A percentile compares a stretch with the other conserved stretches of the same genome.
These are phyloP conservation scores for Agelastica alni DNA, from an alignment of 2,888 invertebrate genomes.

Conservation along the genomic window DNA sequence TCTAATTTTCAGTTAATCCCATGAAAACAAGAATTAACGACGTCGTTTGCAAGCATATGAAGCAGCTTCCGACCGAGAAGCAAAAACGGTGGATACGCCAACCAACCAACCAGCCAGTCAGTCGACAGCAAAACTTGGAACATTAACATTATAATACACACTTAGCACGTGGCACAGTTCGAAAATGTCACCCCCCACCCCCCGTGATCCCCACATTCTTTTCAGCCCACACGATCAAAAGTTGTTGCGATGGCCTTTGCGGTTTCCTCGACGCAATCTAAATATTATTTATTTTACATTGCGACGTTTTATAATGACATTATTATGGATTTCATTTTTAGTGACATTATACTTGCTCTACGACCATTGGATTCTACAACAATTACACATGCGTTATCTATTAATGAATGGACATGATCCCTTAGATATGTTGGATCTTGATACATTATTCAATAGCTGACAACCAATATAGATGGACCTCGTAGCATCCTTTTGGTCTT, in stretches of 20 bases:
- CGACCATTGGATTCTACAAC: no score
- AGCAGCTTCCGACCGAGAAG: slow-evolving; percentile 50
- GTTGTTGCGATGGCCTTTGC: slow-evolving; percentile 8
- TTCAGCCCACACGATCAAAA: slow-evolving; percentile 20
- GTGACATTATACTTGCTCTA: no score
- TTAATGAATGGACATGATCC: no score
- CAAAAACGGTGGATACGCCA: slow-evolving; percentile 10
- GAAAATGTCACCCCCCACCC: slow-evolving; percentile 20
- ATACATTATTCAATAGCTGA: no score
- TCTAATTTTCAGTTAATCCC: slow-evolving; percentile 60
- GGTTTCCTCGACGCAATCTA: not conserved
- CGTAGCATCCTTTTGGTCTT: no score
- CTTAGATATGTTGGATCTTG: no score
- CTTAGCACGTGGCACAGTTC: slow-evolving; percentile 51
- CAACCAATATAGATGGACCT: no score
- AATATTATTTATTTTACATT: no score
- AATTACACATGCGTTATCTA: no score
- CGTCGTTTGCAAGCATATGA: slow-evolving; percentile 58
- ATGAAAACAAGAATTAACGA: slow-evolving; percentile 58
- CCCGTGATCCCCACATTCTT: slow-evolving; percentile 10
- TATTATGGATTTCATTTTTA: no score
- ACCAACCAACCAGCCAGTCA: slow-evolving; percentile 39
- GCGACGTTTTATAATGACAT: no score
- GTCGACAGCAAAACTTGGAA: slow-evolving; percentile 52
- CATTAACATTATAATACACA: slow-evolving; percentile 57